Conservation (phyloP, 1,140 invertebrate species). For the Phortica variegata region DNA sequence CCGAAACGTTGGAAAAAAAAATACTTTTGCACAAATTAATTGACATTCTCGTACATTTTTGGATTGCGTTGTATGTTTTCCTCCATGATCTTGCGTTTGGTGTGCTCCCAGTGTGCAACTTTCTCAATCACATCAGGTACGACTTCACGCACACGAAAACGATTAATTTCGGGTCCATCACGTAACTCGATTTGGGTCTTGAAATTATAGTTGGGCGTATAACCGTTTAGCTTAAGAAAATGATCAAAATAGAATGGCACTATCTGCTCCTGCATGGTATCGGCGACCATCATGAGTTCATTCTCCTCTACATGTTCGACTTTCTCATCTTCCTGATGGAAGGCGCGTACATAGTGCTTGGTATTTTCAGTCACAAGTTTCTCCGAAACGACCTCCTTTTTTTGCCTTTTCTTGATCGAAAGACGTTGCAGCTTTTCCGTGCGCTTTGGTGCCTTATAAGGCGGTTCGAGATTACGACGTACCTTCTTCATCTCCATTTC, state of each 20-base stretch:
- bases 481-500: conserved; percentile 48
- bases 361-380: conserved; percentile 35
- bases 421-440: conserved; percentile 32
- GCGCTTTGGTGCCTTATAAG: conserved; percentile 32
- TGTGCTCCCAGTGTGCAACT: conserved; percentile 32
- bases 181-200: conserved; percentile 44
- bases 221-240: conserved; percentile 50
- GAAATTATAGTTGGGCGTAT: conserved; percentile 52
- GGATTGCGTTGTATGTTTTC: conserved; percentile 48
- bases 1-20: not conserved
- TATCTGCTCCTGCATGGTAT: conserved; percentile 45
- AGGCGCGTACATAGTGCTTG: conserved; percentile 41
- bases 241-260: conserved; percentile 56
- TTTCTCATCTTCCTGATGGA: conserved; percentile 33
- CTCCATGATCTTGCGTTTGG: conserved; percentile 39
- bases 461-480: conserved; percentile 41
- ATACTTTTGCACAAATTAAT: not conserved
- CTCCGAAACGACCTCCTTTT: conserved; percentile 3
- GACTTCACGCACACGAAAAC: conserved; percentile 32
- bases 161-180: conserved; percentile 40
- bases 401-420: conserved; percentile 24
- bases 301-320: conserved; percentile 19
- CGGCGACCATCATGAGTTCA: conserved; percentile 27
- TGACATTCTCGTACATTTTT: conserved; percentile 50
- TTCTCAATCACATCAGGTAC: conserved; percentile 37